Base-by-base conservation (phyloP, 2,888 invertebrate genomes). In the Rhingia campestris region DNA sequence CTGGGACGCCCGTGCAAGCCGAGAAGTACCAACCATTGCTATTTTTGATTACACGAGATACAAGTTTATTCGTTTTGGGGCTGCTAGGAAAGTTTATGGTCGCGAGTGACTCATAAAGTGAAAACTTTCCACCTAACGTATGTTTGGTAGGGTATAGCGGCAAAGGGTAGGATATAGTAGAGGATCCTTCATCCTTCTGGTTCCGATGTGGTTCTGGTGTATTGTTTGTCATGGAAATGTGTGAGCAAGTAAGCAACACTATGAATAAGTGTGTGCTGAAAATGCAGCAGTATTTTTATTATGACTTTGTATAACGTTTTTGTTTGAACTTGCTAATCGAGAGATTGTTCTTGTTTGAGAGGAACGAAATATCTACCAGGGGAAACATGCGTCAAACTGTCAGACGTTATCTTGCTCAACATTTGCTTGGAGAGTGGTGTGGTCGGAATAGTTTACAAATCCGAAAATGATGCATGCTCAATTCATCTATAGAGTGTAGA, bases 31-130 rank as follows among this genome's bases (percentile, higher is more conserved):
- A 66, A 70, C 22, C 22, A 22, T 22, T 84, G 74, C 80, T 84
- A 84, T 84, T 84, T 84, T 84, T 84, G 84, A 84, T 84, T 84
- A 84, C 84, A 84, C 75, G 66, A 80, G 84, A 84, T 84, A 84
- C 80, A 84, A 84, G 84, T 84, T 84, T 84, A 84, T 84, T 84
- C 75, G 84, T 84, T 84, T 84, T 84, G 84, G 79, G 84, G 84
- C 84, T 84, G 74, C 80, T 54, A 49, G 66, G 54, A 74, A 84
- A 84, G 80, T 84, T 84, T 84, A 84, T 84, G 75, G 84, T 80
- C 84, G 80, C 84, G 84, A 80, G 84, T 84, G 84, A 84, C 84
- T 84, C 84, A 84, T 84, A 84, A 84, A 84, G 74, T 69, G 80
- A 66, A 74, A 84, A 84, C 45, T 84, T 82, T 80, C 75, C 66